Conservation (phyloP, 2,888 invertebrate genomes). For the Pollenia labialis region DNA sequence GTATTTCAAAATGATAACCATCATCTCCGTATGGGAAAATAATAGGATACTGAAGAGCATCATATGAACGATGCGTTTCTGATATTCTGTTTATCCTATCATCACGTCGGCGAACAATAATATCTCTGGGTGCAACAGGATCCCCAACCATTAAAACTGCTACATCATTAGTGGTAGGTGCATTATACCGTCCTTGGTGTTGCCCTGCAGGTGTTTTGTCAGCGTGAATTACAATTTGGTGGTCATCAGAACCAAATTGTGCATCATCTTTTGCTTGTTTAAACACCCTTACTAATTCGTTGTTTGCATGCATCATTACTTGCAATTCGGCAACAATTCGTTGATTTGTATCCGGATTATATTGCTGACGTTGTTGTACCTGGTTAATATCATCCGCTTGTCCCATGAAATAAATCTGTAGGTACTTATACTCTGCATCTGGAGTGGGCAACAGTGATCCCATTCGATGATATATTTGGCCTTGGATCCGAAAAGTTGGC, state of each 20-base stretch:
- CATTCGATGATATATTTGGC: constrained; percentile 61
- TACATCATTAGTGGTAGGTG: constrained; percentile 74
- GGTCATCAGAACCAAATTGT: constrained; percentile 19
- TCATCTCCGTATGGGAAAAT: constrained; percentile 76
- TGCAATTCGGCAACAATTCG: no score
- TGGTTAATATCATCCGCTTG: no score
- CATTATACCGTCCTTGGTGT: constrained; percentile 76
- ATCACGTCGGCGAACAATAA: constrained; percentile 76
- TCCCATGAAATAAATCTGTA: not conserved
- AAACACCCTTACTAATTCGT: no score
- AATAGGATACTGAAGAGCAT: constrained; percentile 77
- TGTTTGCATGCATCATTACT: no score
- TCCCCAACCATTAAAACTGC: constrained; percentile 80
- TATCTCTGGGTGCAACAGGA: constrained; percentile 78
- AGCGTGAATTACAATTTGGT: constrained; percentile 65
- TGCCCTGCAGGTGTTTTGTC: constrained; percentile 79
- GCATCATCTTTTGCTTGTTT: no score
- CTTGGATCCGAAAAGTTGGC: constrained; percentile 61
- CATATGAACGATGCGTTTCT: constrained; percentile 76
- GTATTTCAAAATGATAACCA: constrained; percentile 73
- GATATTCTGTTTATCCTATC: constrained; percentile 74
- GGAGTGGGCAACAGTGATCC: constrained; percentile 57
- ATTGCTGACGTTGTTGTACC: no score
- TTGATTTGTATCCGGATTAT: no score
- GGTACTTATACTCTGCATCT: constrained; percentile 32